Base-by-base conservation (phyloP, 2,113 vertebrate species). In the Trogon surrucura region DNA sequence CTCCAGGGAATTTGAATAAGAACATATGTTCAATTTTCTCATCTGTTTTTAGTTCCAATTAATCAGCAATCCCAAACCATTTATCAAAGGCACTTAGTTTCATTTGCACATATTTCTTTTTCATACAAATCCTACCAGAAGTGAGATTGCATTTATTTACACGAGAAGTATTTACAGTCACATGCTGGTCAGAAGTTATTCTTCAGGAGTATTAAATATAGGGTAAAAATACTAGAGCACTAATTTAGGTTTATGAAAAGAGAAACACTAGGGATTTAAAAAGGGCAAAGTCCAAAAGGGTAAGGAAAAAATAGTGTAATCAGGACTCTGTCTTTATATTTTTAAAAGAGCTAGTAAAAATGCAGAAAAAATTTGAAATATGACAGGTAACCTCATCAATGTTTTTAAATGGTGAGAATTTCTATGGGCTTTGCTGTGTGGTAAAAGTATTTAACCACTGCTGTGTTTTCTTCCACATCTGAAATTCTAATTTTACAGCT, bases 41-140 rank as follows among this genome's bases (percentile, higher is more conserved):
- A 79, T 72, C 82, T 96, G 93, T 82, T 96, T 96, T 92, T 54
- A 82, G 91, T 93, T 95, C 88, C 36, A 91, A 86, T 94, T 91
- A 80, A 87, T 80, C 87, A 84, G 62, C 71, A 85, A 66, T 94
- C 89, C 95, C 74, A 72, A 91, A 70, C 61, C 47, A 23, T 80
- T 75, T 71, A 87, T 94, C 92, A 71, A 44, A 66, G 62, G 85
- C 64, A 57, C 81, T 87, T 70, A 12, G 34, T 91, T 95, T 72
- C 41, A 64, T 91, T 69, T 95, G 48, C 47, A 70, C 23, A 30
- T 47, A 66, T 17, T 83, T 85, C 32, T 61, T 79, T 69, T 74
- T 44, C 50, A 3, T 57, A 80, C 65, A 36, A 51, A 85, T 70
- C 73, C 92, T 92, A 84, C 62, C 72, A 72, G 81, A 85, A 95